phyloP scores from a whole-genome alignment of 2,888 invertebrate genomes.

The Pseudolycoriella hygida region DNA sequence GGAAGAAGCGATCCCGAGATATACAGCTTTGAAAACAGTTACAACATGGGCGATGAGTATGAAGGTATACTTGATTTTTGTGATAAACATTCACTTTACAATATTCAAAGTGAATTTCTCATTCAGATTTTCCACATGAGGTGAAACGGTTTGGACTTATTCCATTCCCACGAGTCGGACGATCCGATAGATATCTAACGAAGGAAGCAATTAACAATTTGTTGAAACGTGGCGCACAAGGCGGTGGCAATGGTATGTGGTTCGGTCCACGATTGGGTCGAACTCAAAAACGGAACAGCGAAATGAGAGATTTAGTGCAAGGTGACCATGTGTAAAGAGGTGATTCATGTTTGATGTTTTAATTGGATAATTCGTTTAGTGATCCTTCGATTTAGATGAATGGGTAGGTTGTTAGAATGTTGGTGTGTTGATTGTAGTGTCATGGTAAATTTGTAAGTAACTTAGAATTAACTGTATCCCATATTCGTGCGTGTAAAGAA shows the following conservation, averaged over 20 bases:
- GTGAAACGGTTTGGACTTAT: conserved; percentile 28
- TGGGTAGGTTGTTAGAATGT: too few relatives aligned
- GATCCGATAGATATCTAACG: conserved; percentile 16
- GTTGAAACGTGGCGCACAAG: conserved; percentile 23
- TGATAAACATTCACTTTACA: not conserved
- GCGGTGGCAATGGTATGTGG: conserved; percentile 37
- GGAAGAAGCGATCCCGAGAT: conserved; percentile 34
- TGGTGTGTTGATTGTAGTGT: too few relatives aligned
- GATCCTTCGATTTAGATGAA: not conserved
- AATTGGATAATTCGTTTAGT: not conserved
- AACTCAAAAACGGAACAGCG: conserved; percentile 22
- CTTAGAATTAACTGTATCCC: too few relatives aligned
- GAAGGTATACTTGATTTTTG: conserved; percentile 23
- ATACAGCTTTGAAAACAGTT: conserved; percentile 17
- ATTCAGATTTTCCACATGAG: conserved; percentile 20
- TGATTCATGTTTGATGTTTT: conserved; percentile 1
- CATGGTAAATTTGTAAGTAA: too few relatives aligned
- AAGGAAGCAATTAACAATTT: conserved; percentile 21
- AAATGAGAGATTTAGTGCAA: not conserved
- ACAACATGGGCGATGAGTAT: conserved; percentile 33
- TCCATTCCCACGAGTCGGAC: conserved; percentile 31
- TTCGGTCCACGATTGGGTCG: conserved; percentile 49
- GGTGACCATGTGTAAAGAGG: conserved; percentile 1
- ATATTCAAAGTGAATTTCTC: not conserved
- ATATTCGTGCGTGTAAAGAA: too few relatives aligned